Evolutionary conservation across 2,797 vertebrate species (phyloP), one percentile per base, ranked within the genome.

Genomic region (Spinus olivaceus): DNA sequence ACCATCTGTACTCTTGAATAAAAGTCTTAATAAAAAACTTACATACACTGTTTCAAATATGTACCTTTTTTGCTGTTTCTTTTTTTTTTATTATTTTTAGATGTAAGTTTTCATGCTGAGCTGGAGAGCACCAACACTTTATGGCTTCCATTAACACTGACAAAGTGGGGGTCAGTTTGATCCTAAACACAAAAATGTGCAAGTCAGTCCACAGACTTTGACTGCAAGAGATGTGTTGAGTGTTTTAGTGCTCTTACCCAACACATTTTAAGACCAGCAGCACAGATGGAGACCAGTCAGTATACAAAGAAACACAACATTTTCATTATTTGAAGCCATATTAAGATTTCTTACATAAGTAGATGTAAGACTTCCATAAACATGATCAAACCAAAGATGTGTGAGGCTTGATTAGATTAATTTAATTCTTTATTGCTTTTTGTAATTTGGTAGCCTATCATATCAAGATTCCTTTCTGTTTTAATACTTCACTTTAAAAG

Each of bases 221-320:
- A 80, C 86, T 91, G 28, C 64, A 82, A 87, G 88, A 92, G 87
- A 92, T 86, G 74, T 94, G 93, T 82, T 96, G 89, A 97, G 84
- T 85, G 81, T 95, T 97, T 97, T 95, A 96, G 81, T 95, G 70
- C 61, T 94, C 35, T 71, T 86, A 84, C 46, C 51, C 78, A 90
- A 88, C 91, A 92, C 54, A 7, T 96, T 97, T 96, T 91, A 92
- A 97, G 90, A 96, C 72, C 76, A 59, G 85, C 89, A 91, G 90
- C 67, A 64, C 96, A 97, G 74, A 93, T 97, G 97, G 93, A 92
- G 70, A 73, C 89, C 51, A 47, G 88, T 86, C 90, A 83, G 49
- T 86, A 65, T 84, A 70, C 51, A 94, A 84, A 96, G 87, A 83
- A 90, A 81, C 49, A 60, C 28, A 86, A 56, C 54, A 28, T 39